Evolutionary conservation across 2,797 vertebrate species (phyloP).

Genomic region (Girardinus metallicus): DNA sequence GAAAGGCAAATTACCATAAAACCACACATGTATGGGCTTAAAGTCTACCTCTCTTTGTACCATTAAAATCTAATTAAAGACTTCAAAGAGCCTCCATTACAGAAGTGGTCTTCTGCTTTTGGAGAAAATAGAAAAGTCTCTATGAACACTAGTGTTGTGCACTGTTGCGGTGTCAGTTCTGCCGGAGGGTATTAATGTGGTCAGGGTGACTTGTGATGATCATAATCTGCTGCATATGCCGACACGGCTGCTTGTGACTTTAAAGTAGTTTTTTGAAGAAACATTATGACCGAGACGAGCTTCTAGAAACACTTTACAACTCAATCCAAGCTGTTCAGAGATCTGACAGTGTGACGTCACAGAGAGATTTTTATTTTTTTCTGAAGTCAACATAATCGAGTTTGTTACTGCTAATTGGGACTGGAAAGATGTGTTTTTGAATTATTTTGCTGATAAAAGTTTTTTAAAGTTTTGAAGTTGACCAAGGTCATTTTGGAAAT

Average conservation of each 20-base stretch:
- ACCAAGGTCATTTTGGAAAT: neutral
- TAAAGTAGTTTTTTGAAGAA: constrained; percentile 40
- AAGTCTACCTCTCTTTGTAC: constrained; percentile 66
- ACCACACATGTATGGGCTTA: constrained; percentile 76
- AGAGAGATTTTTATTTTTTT: neutral
- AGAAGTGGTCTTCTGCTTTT: constrained; percentile 67
- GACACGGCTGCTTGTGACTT: constrained; percentile 23
- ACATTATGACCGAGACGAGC: constrained; percentile 14
- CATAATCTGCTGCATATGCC: constrained; percentile 32
- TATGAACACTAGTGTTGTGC: constrained; percentile 68
- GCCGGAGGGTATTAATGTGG: constrained; percentile 65
- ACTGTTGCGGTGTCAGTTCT: constrained; percentile 65
- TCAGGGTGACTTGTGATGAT: constrained; percentile 51
- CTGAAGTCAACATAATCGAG: neutral
- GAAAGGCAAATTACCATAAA: constrained; percentile 78
- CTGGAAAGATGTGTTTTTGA: neutral
- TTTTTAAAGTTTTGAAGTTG: too few species aligned
- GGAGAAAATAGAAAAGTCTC: constrained; percentile 63
- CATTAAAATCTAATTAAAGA: constrained; percentile 78
- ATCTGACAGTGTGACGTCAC: too few species aligned
- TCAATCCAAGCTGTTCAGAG: constrained; percentile 12
- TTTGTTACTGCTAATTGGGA: neutral
- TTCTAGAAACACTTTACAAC: constrained; percentile 28
- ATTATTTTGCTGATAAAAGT: neutral
- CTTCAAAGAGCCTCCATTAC: constrained; percentile 71